Conservation (phyloP, 2,888 invertebrate genomes). For the Hanleya hanleyi region DNA sequence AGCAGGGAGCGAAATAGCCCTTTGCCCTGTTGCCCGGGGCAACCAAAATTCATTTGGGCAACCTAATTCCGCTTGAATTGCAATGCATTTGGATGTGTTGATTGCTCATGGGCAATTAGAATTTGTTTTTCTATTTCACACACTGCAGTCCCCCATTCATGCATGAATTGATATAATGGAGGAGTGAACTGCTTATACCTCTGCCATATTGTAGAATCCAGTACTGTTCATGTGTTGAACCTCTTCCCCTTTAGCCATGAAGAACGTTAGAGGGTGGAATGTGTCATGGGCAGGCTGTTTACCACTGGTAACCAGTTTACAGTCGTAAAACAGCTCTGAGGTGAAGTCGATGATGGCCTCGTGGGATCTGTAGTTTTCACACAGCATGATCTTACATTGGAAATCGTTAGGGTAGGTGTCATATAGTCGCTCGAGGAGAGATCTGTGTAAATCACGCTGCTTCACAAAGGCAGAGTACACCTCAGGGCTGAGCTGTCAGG, state of each 20-base stretch:
- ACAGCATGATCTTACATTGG: constrained; percentile 85
- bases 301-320: constrained; percentile 83
- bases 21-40: too few relatives aligned
- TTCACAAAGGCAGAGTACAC: constrained; percentile 80
- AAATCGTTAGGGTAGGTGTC: constrained; percentile 83
- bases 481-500: constrained; percentile 84
- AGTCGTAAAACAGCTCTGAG: constrained; percentile 87
- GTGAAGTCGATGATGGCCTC: constrained; percentile 87
- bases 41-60: too few relatives aligned
- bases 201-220: constrained; percentile 87
- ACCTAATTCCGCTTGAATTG: too few relatives aligned
- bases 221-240: constrained; percentile 83
- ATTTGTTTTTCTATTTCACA: too few relatives aligned
- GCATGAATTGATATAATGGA: too few relatives aligned
- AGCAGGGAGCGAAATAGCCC: too few relatives aligned
- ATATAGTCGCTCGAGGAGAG: constrained; percentile 85
- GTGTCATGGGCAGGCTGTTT: constrained; percentile 82
- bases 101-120: too few relatives aligned
- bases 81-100: too few relatives aligned
- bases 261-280: constrained; percentile 85
- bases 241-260: constrained; percentile 86
- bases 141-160: too few relatives aligned
- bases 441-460: constrained; percentile 76
- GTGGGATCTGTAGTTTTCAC: constrained; percentile 89
- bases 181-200: too few relatives aligned